A percentile compares a stretch with the other conserved stretches of the same genome.
phyloP scores from a whole-genome alignment of 2,797 vertebrate genomes.

The Apogon talboti region DNA sequence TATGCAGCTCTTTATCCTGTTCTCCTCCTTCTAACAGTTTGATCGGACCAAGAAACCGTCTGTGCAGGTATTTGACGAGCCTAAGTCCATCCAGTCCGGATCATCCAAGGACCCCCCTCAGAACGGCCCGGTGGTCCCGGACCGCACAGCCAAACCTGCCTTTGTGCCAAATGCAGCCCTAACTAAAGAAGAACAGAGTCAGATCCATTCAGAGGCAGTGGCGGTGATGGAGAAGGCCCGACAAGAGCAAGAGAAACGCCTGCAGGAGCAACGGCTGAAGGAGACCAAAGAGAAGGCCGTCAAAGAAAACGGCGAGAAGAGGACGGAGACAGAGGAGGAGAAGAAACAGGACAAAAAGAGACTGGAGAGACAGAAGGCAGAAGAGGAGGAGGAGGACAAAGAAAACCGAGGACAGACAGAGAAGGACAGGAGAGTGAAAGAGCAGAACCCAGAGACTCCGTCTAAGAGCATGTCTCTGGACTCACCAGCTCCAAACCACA shows the following conservation, averaged over 20 bases:
- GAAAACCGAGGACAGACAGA: slow-evolving; percentile 72
- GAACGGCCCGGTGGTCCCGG: slow-evolving; percentile 86
- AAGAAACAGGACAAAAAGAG: slow-evolving; percentile 77
- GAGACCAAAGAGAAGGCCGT: too few species aligned
- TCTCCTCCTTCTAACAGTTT: slow-evolving; percentile 80
- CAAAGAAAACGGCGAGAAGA: too few species aligned
- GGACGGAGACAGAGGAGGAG: slow-evolving; percentile 84
- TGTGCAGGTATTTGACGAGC: slow-evolving; percentile 74
- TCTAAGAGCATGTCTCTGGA: slow-evolving; percentile 83
- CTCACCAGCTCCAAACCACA: slow-evolving; percentile 74
- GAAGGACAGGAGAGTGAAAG: slow-evolving; percentile 81
- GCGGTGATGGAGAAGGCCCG: slow-evolving; percentile 85
- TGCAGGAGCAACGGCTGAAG: slow-evolving; percentile 71
- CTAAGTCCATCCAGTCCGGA: slow-evolving; percentile 77
- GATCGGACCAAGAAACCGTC: slow-evolving; percentile 94
- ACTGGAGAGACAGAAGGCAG: slow-evolving; percentile 79
- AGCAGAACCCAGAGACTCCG: slow-evolving; percentile 72
- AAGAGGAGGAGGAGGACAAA: slow-evolving; percentile 77
- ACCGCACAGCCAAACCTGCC: slow-evolving; percentile 89
- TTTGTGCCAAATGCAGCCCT: slow-evolving; percentile 60
- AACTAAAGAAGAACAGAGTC: slow-evolving; percentile 87
- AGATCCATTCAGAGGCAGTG: slow-evolving; percentile 82
- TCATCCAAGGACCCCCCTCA: slow-evolving; percentile 72
- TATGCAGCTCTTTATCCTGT: slow-evolving; percentile 5
- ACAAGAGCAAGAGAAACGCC: slow-evolving; percentile 87